A percentile compares a stretch with the other conserved stretches of the same genome.
Conservation (phyloP, 2,888 invertebrate species). For the Diabrotica balteata region DNA sequence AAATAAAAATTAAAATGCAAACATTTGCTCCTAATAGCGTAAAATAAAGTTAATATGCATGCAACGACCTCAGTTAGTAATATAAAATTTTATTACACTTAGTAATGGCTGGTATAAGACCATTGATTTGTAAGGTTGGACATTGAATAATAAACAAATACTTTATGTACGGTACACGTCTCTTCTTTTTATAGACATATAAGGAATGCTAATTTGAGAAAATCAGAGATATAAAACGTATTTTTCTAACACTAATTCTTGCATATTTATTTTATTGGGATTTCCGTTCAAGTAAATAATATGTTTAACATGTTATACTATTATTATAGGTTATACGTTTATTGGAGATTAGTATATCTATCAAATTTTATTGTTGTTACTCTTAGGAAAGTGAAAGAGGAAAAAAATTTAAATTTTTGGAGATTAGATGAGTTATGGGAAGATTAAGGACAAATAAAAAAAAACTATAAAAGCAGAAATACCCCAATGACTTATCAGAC, state of each 20-base stretch:
- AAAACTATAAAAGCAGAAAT: too few species aligned
- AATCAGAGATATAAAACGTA: conserved; percentile 8
- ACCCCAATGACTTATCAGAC: too few species aligned
- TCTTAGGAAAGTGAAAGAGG: too few species aligned
- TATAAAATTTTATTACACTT: conserved; percentile 36
- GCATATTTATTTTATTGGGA: not conserved
- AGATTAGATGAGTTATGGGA: too few species aligned
- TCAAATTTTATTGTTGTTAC: too few species aligned
- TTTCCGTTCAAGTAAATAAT: too few species aligned
- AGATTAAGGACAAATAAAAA: too few species aligned
- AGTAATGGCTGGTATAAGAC: conserved; percentile 27
- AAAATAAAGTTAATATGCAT: conserved; percentile 45
- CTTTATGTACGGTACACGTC: conserved; percentile 46
- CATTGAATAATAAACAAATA: conserved; percentile 46
- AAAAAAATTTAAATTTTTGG: too few species aligned
- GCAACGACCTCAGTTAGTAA: conserved; percentile 40
- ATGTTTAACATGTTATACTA: too few species aligned
- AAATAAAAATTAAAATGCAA: conserved; percentile 18
- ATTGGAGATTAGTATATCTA: too few species aligned
- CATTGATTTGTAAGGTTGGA: conserved; percentile 45
- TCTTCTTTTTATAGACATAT: conserved; percentile 37
- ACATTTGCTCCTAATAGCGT: conserved; percentile 39
- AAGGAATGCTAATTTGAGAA: conserved; percentile 41
- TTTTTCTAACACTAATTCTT: conserved; percentile 7
- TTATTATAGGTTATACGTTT: too few species aligned